phyloP scores from a whole-genome alignment of 2,113 vertebrate genomes.

The Chaenocephalus aceratus region DNA sequence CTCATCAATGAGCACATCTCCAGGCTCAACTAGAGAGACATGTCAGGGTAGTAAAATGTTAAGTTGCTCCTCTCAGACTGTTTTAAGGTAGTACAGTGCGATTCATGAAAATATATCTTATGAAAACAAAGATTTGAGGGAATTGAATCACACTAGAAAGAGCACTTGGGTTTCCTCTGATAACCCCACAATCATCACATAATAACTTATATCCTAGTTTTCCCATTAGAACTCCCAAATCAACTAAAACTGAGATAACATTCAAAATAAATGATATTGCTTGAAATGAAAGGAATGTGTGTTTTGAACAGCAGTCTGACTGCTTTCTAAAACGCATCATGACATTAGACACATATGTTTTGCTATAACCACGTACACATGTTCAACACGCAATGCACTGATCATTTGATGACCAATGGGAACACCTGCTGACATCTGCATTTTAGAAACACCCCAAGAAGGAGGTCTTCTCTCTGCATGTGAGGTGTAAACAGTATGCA shows the following conservation, averaged over 20 bases:
- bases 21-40: constrained; percentile 15
- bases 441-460: constrained; percentile 34
- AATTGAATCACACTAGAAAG: constrained; percentile 57
- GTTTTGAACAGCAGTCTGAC: background rate
- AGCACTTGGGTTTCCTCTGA: constrained; percentile 72
- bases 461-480: constrained; percentile 37
- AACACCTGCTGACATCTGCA: constrained; percentile 20
- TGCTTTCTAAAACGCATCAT: background rate
- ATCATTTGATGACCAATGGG: constrained; percentile 8
- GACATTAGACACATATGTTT: constrained; percentile 24
- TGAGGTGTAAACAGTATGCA: constrained; percentile 33
- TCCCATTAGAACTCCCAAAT: constrained; percentile 15
- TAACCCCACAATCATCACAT: background rate
- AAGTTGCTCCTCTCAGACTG: background rate
- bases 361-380: constrained; percentile 27
- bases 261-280: background rate
- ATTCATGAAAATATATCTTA: constrained; percentile 22
- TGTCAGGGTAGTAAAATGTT: constrained; percentile 20
- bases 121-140: constrained; percentile 39
- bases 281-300: constrained; percentile 23
- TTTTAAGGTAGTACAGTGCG: constrained; percentile 15
- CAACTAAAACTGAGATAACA: background rate
- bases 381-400: constrained; percentile 12
- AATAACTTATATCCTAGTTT: too few species aligned
- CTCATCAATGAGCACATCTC: constrained; percentile 27